These are phyloP conservation scores for Trachurus trachurus DNA, from an alignment of 2,797 vertebrate species.

Conservation along the genomic window DNA sequence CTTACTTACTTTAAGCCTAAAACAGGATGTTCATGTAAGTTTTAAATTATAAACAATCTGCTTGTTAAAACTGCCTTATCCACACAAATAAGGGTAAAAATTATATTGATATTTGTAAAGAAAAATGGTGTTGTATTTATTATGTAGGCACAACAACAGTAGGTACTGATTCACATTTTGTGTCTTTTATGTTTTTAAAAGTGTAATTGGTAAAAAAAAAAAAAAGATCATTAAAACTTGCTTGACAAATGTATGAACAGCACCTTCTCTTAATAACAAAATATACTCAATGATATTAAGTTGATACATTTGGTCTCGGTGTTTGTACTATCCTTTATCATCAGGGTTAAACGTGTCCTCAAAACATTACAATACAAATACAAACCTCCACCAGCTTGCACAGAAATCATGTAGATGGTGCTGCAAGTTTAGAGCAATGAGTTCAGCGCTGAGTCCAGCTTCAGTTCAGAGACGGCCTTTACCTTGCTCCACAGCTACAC, in stretches of 20 bases:
- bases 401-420: background rate
- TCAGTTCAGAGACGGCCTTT: background rate
- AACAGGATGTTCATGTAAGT: background rate
- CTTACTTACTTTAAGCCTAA: background rate
- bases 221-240: background rate
- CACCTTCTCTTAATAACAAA: background rate
- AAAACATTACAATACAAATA: background rate
- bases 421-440: background rate
- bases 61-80: background rate
- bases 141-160: background rate
- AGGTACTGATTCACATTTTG: background rate
- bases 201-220: background rate
- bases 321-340: background rate
- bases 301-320: background rate
- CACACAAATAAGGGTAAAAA: background rate
- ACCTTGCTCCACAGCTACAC: conserved; percentile 12
- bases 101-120: background rate
- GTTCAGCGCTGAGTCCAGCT: background rate
- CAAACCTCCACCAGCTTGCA: background rate
- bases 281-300: conserved; percentile 2
- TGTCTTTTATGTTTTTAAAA: background rate
- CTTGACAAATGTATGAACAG: background rate
- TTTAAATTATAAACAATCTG: background rate
- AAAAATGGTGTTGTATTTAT: background rate
- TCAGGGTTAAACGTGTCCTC: background rate